These are phyloP conservation scores for Myotis daubentonii DNA, from an alignment of 2,797 vertebrate species.

Conservation along the genomic window DNA sequence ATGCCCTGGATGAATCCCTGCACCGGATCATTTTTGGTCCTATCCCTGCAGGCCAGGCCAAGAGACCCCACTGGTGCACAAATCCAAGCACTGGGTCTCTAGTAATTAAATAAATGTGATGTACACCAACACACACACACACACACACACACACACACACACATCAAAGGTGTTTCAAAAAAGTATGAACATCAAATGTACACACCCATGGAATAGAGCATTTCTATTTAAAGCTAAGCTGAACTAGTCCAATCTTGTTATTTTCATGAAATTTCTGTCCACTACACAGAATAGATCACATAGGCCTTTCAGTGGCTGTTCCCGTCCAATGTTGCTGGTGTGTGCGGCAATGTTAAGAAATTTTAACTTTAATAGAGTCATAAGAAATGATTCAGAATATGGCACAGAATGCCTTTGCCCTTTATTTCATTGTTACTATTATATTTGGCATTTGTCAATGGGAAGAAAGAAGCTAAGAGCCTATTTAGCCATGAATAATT, in stretches of 20 bases:
- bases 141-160: neutral
- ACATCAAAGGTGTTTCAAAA: neutral
- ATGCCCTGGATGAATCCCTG: too few species aligned
- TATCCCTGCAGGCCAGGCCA: too few species aligned
- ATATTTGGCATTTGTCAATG: conserved; percentile 50
- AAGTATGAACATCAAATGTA: neutral
- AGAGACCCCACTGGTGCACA: too few species aligned
- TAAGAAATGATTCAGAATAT: conserved; percentile 44
- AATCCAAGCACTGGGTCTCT: too few species aligned
- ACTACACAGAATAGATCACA: neutral
- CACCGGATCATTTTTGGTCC: too few species aligned
- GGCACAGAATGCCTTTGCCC: neutral
- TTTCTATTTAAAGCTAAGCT: neutral
- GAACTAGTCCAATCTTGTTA: neutral
- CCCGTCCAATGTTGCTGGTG: neutral
- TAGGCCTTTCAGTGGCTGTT: neutral
- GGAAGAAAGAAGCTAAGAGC: conserved; percentile 19
- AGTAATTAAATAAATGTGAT: neutral
- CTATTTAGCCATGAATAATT: conserved; percentile 63
- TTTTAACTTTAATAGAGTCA: conserved; percentile 48
- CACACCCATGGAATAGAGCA: neutral
- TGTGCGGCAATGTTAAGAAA: neutral
- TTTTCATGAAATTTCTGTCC: neutral
- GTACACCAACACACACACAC: neutral
- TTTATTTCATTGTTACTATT: conserved; percentile 40